Conservation (phyloP, 2,888 invertebrate species). For the Torymus tubicola region DNA sequence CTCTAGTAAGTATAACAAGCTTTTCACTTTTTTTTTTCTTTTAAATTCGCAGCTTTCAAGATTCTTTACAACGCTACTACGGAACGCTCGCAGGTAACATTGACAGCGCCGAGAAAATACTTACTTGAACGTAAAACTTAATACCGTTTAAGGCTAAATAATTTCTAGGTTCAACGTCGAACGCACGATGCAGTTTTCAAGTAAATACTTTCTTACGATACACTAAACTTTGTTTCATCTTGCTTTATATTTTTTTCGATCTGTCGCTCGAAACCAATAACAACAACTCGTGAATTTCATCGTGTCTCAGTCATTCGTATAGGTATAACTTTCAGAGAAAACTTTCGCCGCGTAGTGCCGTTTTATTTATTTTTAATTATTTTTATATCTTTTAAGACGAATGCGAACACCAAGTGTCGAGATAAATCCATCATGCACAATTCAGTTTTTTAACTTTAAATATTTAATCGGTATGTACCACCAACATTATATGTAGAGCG, state of each 20-base stretch:
- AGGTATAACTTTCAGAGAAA: slow-evolving; percentile 53
- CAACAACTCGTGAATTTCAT: slow-evolving; percentile 6
- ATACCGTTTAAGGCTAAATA: slow-evolving; percentile 7
- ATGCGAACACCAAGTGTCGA: slow-evolving; percentile 54
- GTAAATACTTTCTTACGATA: slow-evolving; percentile 50
- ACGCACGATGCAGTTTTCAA: slow-evolving; percentile 31
- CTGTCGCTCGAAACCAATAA: background rate
- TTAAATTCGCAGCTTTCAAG: slow-evolving; percentile 36
- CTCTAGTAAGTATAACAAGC: slow-evolving; percentile 37
- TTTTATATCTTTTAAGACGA: slow-evolving; percentile 29
- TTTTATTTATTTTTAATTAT: slow-evolving; percentile 25
- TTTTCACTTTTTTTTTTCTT: background rate
- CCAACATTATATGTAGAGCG: slow-evolving; percentile 26
- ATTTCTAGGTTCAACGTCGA: background rate
- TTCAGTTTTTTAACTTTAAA: slow-evolving; percentile 45
- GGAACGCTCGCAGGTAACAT: slow-evolving; percentile 15
- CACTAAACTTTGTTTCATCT: background rate
- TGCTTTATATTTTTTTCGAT: background rate
- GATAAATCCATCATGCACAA: slow-evolving; percentile 49
- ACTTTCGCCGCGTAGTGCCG: slow-evolving; percentile 52
- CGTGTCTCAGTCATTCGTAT: slow-evolving; percentile 31
- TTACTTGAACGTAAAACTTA: slow-evolving; percentile 42
- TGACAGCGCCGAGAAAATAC: slow-evolving; percentile 36
- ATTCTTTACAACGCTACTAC: slow-evolving; percentile 23
- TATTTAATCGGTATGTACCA: slow-evolving; percentile 20